A percentile compares a stretch with the other conserved stretches of the same genome.
Conservation (phyloP, 2,797 vertebrate species). For the Molossus molossus region DNA sequence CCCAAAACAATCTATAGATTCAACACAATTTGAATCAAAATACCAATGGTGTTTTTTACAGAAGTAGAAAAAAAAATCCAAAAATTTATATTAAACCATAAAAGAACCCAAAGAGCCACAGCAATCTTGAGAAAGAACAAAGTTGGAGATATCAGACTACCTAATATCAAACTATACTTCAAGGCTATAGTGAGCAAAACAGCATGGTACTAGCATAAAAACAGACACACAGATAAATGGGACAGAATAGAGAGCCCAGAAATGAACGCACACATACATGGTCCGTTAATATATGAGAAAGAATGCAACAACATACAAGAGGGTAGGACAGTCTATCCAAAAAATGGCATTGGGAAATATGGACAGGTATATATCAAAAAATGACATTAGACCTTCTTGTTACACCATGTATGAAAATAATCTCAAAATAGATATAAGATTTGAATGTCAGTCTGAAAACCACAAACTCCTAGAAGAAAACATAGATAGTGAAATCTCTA, state of each 20-base stretch:
- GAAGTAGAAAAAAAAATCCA: not conserved
- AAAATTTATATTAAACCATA: not conserved
- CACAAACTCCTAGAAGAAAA: not conserved
- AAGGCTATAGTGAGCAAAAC: too few relatives aligned
- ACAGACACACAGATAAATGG: too few relatives aligned
- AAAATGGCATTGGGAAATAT: not conserved
- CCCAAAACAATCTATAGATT: not conserved
- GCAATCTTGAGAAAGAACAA: too few relatives aligned
- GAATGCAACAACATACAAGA: too few relatives aligned
- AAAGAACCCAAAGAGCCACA: too few relatives aligned
- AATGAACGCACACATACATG: too few relatives aligned
- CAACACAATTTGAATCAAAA: not conserved
- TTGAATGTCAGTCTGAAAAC: not conserved
- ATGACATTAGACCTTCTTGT: not conserved
- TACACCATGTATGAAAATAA: not conserved
- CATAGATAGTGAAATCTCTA: not conserved
- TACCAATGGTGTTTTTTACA: not conserved
- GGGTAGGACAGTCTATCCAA: too few relatives aligned
- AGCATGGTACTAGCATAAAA: too few relatives aligned
- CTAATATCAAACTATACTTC: too few relatives aligned
- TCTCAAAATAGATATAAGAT: not conserved
- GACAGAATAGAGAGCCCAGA: too few relatives aligned
- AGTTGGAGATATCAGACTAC: too few relatives aligned
- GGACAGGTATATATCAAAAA: not conserved
- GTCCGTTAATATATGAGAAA: too few relatives aligned